phyloP scores from a whole-genome alignment of 2,888 invertebrate species.

The Endotricha flammealis region DNA sequence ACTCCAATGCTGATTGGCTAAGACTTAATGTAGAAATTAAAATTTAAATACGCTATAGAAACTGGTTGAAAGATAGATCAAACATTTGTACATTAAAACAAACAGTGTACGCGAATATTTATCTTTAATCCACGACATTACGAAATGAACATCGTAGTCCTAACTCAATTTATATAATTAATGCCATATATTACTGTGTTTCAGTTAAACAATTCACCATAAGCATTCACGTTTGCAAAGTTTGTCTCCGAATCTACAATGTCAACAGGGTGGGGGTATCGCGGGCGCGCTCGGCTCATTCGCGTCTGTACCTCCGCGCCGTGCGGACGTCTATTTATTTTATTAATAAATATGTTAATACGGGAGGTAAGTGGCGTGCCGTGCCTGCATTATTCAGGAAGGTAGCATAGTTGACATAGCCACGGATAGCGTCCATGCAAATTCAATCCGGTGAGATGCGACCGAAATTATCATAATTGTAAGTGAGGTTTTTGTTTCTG shows the following conservation, averaged over 20 bases:
- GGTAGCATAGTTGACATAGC: slow-evolving; percentile 75
- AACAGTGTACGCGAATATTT: slow-evolving; percentile 39
- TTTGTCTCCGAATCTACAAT: slow-evolving; percentile 42
- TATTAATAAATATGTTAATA: slow-evolving; percentile 79
- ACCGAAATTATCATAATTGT: slow-evolving; percentile 75
- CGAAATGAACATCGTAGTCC: slow-evolving; percentile 63
- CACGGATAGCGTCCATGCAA: slow-evolving; percentile 73
- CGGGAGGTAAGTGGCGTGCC: slow-evolving; percentile 66
- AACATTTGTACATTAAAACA: slow-evolving; percentile 5
- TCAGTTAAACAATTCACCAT: slow-evolving; percentile 62
- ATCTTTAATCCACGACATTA: slow-evolving; percentile 64
- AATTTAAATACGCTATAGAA: too few relatives aligned
- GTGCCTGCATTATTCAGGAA: slow-evolving; percentile 69
- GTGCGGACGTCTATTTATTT: slow-evolving; percentile 72
- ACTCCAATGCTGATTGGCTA: too few relatives aligned
- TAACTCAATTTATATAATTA: slow-evolving; percentile 75
- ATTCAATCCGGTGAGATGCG: slow-evolving; percentile 74
- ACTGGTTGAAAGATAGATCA: too few relatives aligned
- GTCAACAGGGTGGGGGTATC: slow-evolving; percentile 47
- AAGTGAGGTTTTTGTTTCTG: slow-evolving; percentile 75
- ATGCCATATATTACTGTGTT: slow-evolving; percentile 70
- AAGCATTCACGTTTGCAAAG: slow-evolving; percentile 48
- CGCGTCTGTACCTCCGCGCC: slow-evolving; percentile 33
- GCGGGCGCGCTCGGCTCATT: slow-evolving; percentile 31
- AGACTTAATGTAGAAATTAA: too few relatives aligned